Conservation (phyloP, 2,797 vertebrate genomes). For the Lophius americanus region DNA sequence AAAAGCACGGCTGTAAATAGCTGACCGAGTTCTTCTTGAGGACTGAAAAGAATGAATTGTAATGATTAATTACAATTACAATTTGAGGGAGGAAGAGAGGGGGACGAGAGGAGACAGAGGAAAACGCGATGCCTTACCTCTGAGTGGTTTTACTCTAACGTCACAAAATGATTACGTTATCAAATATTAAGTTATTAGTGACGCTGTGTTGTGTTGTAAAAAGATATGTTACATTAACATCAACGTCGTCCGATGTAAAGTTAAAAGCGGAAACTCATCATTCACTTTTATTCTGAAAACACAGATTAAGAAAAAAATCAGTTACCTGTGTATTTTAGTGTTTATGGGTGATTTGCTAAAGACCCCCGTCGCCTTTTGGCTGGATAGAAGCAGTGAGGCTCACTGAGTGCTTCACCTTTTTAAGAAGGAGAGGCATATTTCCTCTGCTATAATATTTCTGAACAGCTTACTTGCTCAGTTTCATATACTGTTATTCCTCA, state of each 20-base stretch:
- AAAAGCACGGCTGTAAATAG: conserved; percentile 39
- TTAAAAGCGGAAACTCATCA: too few species aligned
- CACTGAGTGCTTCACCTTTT: not conserved
- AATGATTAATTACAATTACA: conserved; percentile 6
- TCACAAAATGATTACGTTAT: too few species aligned
- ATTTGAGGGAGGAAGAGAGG: too few species aligned
- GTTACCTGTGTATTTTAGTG: conserved; percentile 38
- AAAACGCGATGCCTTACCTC: too few species aligned
- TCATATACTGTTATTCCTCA: not conserved
- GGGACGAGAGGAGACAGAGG: too few species aligned
- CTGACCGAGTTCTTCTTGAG: conserved; percentile 26
- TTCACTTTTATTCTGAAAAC: conserved; percentile 18
- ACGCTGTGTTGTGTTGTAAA: too few species aligned
- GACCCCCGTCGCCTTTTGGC: conserved; percentile 30
- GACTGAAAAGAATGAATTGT: conserved; percentile 21
- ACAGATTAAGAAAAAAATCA: conserved; percentile 31
- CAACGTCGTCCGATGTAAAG: too few species aligned
- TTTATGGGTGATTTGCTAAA: conserved; percentile 20
- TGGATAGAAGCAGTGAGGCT: conserved; percentile 16
- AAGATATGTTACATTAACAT: too few species aligned
- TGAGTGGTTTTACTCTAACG: too few species aligned
- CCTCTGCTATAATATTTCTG: not conserved
- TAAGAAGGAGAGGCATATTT: not conserved
- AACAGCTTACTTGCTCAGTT: conserved; percentile 4
- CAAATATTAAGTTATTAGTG: too few species aligned